Conservation (phyloP, 2,797 vertebrate species). For the Psittacula derbiana region DNA sequence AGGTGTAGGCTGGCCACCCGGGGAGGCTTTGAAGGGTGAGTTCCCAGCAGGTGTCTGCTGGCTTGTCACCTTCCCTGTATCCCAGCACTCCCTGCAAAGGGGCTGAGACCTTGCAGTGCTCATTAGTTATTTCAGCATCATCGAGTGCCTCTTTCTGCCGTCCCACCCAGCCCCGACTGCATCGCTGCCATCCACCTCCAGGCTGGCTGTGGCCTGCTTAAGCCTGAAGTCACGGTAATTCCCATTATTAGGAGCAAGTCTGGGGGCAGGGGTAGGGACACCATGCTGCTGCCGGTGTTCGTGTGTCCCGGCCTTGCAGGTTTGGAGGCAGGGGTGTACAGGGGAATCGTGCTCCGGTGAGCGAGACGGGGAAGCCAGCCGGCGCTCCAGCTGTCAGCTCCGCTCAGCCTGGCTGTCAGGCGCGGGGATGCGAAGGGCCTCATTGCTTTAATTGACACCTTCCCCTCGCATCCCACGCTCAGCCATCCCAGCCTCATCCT, state of each 20-base stretch:
- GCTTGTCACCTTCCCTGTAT: neutral
- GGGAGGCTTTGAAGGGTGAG: accelerated
- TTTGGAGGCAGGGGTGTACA: constrained; percentile 54
- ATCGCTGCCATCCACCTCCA: constrained; percentile 67
- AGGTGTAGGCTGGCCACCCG: neutral
- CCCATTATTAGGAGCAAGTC: constrained; percentile 85
- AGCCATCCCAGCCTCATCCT: constrained; percentile 19
- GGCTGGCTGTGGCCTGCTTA: constrained; percentile 76
- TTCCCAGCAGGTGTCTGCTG: neutral
- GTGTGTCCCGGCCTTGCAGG: constrained; percentile 45
- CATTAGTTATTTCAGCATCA: neutral
- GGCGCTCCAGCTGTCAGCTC: constrained; percentile 87
- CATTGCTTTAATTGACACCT: constrained; percentile 93
- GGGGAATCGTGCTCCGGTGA: constrained; percentile 59
- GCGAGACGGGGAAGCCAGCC: constrained; percentile 76
- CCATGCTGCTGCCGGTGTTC: constrained; percentile 48
- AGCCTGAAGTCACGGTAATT: constrained; percentile 79
- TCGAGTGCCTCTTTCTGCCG: neutral
- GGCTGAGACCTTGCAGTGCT: neutral
- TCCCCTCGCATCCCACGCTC: constrained; percentile 70
- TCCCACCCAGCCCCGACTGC: neutral
- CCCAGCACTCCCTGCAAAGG: neutral
- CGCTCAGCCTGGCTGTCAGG: constrained; percentile 87
- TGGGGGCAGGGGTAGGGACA: constrained; percentile 74
- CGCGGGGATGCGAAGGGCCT: constrained; percentile 68